phyloP scores from a whole-genome alignment of 2,888 invertebrate genomes.

The Mythimna impura region DNA sequence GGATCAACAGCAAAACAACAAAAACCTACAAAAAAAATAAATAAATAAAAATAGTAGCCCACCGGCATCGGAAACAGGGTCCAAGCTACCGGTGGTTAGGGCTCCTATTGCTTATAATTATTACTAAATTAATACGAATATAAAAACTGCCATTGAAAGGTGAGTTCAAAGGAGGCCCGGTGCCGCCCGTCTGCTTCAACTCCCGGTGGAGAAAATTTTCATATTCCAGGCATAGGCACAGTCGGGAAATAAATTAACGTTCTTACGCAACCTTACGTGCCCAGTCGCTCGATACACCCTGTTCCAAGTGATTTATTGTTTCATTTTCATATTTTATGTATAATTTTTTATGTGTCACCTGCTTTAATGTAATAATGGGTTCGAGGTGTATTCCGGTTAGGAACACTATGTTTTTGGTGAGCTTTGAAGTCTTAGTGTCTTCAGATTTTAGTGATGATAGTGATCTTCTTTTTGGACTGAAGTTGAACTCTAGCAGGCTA shows the following conservation, averaged over 20 bases:
- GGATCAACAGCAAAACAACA: too few relatives aligned
- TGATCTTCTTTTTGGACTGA: neutral
- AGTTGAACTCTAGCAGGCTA: too few relatives aligned
- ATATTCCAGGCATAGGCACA: slow-evolving; percentile 69
- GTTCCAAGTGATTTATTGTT: slow-evolving; percentile 70
- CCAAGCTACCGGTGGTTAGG: too few relatives aligned
- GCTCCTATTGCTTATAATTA: too few relatives aligned
- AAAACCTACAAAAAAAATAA: too few relatives aligned
- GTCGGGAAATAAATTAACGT: slow-evolving; percentile 77
- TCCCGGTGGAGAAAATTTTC: slow-evolving; percentile 74
- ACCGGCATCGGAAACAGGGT: too few relatives aligned
- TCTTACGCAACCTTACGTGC: slow-evolving; percentile 71
- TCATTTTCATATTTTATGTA: slow-evolving; percentile 65
- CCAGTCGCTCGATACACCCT: slow-evolving; percentile 67
- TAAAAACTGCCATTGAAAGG: slow-evolving; percentile 4
- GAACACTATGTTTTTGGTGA: too few relatives aligned
- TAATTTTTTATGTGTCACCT: slow-evolving; percentile 59
- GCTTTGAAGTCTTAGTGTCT: neutral
- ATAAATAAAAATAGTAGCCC: too few relatives aligned
- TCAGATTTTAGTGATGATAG: neutral
- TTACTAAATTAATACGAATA: neutral
- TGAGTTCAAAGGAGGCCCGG: slow-evolving; percentile 8
- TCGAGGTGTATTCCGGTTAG: slow-evolving; percentile 1
- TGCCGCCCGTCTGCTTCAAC: slow-evolving; percentile 47
- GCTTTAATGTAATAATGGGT: slow-evolving; percentile 35